Base-by-base conservation (phyloP, 2,797 vertebrate species). In the Mycteria americana region DNA sequence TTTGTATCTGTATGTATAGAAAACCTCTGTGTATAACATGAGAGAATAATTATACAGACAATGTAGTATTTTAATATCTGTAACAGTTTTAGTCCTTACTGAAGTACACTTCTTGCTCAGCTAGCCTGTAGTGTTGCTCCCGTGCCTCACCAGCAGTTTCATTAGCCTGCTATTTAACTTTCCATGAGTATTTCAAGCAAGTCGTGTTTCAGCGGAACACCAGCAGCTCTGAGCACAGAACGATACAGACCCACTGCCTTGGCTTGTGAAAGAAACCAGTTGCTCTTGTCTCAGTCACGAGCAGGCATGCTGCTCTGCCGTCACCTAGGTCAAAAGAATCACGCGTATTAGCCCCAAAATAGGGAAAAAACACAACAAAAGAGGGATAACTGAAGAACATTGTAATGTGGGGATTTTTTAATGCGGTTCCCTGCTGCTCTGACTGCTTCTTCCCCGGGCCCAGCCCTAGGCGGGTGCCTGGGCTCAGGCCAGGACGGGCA, bases 301-400 rank as follows among this genome's bases (percentile, higher is more conserved):
- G 54, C 15, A 22, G 41, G 10, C n/a, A 13, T 5, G 64, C 50
- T 48, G 82, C 67, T 77, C 46, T 76, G 67, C 72, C 0, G 0
- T 35, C 88, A 33, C 8, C 33, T 65, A 4, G 18, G 37, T n/a
- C 24, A 39, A n/a, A 39, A 13, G 41, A 53, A n/a, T 45, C 8
- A 5, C 1, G 3, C 0, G 0, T 9, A 4, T 11, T 9, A 41
- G 35, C 23, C 8, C 24, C 31, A 0, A 11, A 22, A 22, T 0
- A 8, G 64, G 30, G 18, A 3, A 35, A 41, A 83, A 43, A 3
- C 11, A 14, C 24, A 22, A 17, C 11, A 12, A 33, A 16, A 21
- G 19, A 8, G 7, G 6, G 4, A 2, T 6, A 12, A 9, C 24
- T 22, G 1, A 24, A 53, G 43, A 67, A 10, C 18, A 11, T 64